Conservation (phyloP, 64 coral and sea anemone genomes). For the Dendronephthya gigantea region DNA sequence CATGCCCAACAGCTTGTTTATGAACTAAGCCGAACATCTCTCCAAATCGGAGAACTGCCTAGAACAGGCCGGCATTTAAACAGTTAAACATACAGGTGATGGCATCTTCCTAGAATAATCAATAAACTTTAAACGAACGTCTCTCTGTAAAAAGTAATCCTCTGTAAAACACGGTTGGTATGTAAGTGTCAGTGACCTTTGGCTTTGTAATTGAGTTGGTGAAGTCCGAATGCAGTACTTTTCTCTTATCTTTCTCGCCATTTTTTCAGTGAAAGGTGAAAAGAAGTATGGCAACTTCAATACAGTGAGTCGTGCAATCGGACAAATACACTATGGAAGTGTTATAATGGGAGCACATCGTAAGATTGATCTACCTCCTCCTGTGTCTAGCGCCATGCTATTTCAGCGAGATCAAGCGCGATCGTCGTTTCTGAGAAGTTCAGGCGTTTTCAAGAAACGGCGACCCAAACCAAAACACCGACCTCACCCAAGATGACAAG, state of each 20-base stretch:
- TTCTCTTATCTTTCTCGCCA: background rate
- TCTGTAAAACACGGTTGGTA: too few relatives aligned
- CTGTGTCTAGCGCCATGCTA: background rate
- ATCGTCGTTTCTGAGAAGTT: background rate
- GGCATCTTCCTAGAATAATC: background rate
- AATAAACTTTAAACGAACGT: background rate
- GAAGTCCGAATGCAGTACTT: background rate
- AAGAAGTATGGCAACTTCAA: conserved; percentile 9
- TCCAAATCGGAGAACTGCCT: background rate
- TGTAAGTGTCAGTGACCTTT: too few relatives aligned
- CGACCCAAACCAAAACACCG: background rate
- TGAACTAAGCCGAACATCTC: too few relatives aligned
- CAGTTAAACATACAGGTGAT: background rate
- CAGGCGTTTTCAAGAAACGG: background rate
- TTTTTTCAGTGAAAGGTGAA: background rate
- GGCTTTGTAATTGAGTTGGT: background rate
- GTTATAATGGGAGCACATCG: too few relatives aligned
- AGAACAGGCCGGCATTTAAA: too few relatives aligned
- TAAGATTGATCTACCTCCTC: background rate
- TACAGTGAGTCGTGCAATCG: background rate
- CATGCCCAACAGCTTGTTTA: too few relatives aligned
- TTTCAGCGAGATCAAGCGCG: conserved; percentile 8
- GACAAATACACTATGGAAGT: conserved; percentile 7
- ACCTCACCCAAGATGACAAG: background rate
- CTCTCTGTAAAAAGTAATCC: too few relatives aligned